Conservation (phyloP, 1,140 invertebrate species). For the Pseudobourletiella spinata region DNA sequence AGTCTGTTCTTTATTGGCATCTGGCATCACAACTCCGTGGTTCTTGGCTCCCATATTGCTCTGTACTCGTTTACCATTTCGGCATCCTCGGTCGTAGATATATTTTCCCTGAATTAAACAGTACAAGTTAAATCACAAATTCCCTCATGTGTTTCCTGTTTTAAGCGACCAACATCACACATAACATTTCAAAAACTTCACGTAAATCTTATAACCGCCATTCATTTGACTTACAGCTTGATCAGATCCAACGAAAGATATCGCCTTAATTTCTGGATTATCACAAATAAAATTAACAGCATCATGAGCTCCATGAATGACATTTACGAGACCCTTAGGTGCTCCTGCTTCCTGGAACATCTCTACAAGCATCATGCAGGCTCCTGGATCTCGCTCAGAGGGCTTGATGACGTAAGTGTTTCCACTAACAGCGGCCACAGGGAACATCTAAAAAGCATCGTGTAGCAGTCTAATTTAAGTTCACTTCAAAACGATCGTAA, state of each 20-base stretch:
- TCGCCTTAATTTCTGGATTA: slow-evolving; percentile 88
- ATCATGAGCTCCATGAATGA: slow-evolving; percentile 90
- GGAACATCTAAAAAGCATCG: slow-evolving; percentile 63
- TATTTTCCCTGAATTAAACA: slow-evolving; percentile 87
- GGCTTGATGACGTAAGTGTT: slow-evolving; percentile 69
- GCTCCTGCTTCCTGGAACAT: slow-evolving; percentile 77
- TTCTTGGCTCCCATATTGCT: slow-evolving; percentile 99
- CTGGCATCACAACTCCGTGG: slow-evolving; percentile 91
- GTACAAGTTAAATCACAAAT: no score
- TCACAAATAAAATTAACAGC: slow-evolving; percentile 96
- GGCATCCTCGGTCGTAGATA: slow-evolving; percentile 85
- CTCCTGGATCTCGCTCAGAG: slow-evolving; percentile 94
- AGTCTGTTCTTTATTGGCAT: slow-evolving; percentile 95
- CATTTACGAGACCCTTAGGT: slow-evolving; percentile 55
- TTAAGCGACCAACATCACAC: no score
- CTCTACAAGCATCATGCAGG: slow-evolving; percentile 88
- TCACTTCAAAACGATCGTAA: no score
- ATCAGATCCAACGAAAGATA: slow-evolving; percentile 98
- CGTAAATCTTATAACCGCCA: no score
- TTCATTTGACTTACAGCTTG: slow-evolving; percentile 72
- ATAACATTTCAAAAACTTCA: no score
- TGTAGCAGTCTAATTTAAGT: no score
- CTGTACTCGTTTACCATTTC: slow-evolving; percentile 90
- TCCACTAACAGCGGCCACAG: slow-evolving; percentile 83
- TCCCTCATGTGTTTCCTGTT: no score